Evolutionary conservation across 1,140 invertebrate species (phyloP), one percentile per base, ranked within the genome.

Genomic region (Acyrthosiphon pisum): DNA sequence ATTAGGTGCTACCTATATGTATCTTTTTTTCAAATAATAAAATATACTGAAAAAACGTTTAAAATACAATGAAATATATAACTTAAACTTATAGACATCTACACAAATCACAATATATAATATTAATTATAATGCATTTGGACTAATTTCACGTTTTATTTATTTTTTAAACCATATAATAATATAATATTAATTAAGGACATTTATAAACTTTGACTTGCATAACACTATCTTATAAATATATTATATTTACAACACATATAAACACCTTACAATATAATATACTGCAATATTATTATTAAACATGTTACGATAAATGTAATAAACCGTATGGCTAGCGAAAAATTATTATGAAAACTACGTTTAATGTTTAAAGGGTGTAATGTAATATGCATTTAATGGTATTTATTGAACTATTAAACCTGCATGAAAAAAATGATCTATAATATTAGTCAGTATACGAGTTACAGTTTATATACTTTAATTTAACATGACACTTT

Each of bases 191-290:
- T 4, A 68, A 30, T 68, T 68, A 35, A 76, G 14, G n/a, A n/a
- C 60, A 76, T 76, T 76, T 76, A 76, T 76, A 76, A 76, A 76
- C 60, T 76, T 76, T 76, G 60, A 76, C 14, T 76, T 76, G 14
- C n/a, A 76, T 76, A 76, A 76, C 60, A 76, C 60, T 76, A 76
- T 76, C 60, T 76, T 76, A 68, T n/a, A 76, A 76, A 76, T 76
- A 76, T n/a, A n/a, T n/a, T 68, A 68, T 68, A 18, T 76, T 76
- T 76, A 76, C 60, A 76, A 76, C 60, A 76, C 60, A 76, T 76
- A n/a, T 76, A 76, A 76, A 76, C n/a, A 76, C 60, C 14, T 76
- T 76, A n/a, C 30, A n/a, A 76, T 76, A 76, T 23, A 76, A 76
- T n/a, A 18, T n/a, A 76, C 30, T 20, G 60, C 60, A 76, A 76